Conservation (phyloP, 1,140 invertebrate species). For the Sminthurinus signatus region DNA sequence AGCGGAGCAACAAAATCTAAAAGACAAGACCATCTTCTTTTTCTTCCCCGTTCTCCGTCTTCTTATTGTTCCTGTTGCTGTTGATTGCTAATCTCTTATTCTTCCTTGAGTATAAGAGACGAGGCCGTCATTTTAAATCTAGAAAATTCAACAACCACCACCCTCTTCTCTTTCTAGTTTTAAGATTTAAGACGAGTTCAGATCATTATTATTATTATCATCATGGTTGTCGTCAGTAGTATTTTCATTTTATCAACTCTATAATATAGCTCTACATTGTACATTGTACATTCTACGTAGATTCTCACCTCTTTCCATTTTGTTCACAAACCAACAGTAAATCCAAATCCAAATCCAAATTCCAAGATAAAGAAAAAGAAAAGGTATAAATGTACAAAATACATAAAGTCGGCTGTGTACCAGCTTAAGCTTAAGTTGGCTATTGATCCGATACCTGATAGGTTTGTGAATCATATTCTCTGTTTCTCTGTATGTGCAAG, state of each 20-base stretch:
- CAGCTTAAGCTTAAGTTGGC: neutral
- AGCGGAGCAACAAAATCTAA: conserved; percentile 4
- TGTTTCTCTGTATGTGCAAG: neutral
- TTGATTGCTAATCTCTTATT: conserved; percentile 5
- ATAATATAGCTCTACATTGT: no score
- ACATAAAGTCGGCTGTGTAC: no score
- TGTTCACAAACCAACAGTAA: neutral
- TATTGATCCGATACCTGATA: conserved; percentile 6
- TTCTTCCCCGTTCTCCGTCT: no score
- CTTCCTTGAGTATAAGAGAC: neutral
- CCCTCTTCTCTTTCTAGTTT: neutral
- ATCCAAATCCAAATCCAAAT: no score
- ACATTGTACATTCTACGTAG: no score
- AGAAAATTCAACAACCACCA: conserved; percentile 7
- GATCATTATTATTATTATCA: no score
- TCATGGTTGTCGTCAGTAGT: no score
- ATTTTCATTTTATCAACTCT: no score
- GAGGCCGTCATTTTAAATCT: conserved; percentile 6
- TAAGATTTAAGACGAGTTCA: no score
- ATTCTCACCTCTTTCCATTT: conserved; percentile 5
- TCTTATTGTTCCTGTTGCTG: no score
- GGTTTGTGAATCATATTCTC: neutral
- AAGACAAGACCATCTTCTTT: conserved; percentile 1
- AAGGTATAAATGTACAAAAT: no score
- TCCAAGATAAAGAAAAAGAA: no score